Base-by-base conservation (phyloP, 2,888 invertebrate genomes). In the Melanostoma mellinum region DNA sequence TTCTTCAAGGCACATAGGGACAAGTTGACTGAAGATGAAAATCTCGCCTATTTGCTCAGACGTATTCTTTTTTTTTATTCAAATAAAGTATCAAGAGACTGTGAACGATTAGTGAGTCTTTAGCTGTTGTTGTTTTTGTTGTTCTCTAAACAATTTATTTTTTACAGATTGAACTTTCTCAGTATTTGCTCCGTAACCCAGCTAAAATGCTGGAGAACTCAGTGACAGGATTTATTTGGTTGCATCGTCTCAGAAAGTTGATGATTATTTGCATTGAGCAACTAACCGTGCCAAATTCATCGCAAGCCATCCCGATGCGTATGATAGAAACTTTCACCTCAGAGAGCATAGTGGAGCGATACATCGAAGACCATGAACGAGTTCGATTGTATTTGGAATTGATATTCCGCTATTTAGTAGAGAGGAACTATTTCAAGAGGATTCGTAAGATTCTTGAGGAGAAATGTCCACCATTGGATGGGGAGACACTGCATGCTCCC, bases 281-380 rank as follows among this genome's bases (percentile, higher is more conserved):
- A 82, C 73, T 92, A 40, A 87, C 88, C 2, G 86, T 88, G 4
- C 88, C 90, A 3, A 89, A 90, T 10, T 86, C 87, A 1, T 87
- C 89, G 0, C 92, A 95, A 84, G 95, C 96, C 32, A 94, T 96
- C 67, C 95, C 96, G 4, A 92, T 97, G 79, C 93, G 96, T 87
- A 95, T 96, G 92, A 91, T 97, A 88, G 96, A 97, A 89, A 94
- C 95, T 35, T 96, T 95, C 87, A 95, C 96, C 6, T 93, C 94
- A 79, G 92, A 91, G 63, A 91, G 90, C 1, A 86, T 88, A 1
- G 88, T 90, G 4, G 90, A 90, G 72, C 88, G 90, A 9, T 89
- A 87, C 67, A 88, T 90, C 56, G 89, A 89, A 81, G 89, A 90
- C 46, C 88, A 89, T 33, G 77, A 86, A 9, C 60, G 88, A 40